phyloP scores from a whole-genome alignment of 2,797 vertebrate genomes.

The Pipistrellus nathusii region DNA sequence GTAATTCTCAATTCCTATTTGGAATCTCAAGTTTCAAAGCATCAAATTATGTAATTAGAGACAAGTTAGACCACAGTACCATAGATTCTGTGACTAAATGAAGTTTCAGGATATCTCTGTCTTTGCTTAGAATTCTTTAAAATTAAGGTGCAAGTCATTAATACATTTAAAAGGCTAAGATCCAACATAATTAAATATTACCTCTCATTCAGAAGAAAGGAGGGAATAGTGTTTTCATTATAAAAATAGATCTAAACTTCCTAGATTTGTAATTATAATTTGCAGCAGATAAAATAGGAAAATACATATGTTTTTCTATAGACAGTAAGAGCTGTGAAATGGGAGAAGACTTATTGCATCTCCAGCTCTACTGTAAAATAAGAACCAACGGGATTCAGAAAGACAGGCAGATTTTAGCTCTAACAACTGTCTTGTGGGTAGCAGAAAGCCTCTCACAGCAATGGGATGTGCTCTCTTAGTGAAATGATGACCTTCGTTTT shows the following conservation, averaged over 20 bases:
- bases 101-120: background rate
- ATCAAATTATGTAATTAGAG: background rate
- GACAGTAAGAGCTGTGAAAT: background rate
- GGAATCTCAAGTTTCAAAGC: slow-evolving; percentile 39
- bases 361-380: background rate
- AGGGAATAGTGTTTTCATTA: background rate
- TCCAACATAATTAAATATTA: slow-evolving; percentile 15
- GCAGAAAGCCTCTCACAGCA: background rate
- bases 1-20: slow-evolving; percentile 22
- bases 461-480: background rate
- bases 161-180: slow-evolving; percentile 14
- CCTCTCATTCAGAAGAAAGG: background rate
- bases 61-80: background rate
- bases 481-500: background rate
- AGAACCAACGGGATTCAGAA: background rate
- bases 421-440: background rate
- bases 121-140: slow-evolving; percentile 25
- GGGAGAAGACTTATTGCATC: background rate
- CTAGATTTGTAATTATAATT: background rate
- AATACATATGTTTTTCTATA: background rate
- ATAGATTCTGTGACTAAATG: background rate
- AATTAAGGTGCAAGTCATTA: background rate
- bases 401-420: background rate
- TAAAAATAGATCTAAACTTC: slow-evolving; percentile 48
- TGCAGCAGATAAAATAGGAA: slow-evolving; percentile 37